These are phyloP conservation scores for Natator depressus DNA, from an alignment of 2,113 vertebrate species.

Conservation along the genomic window DNA sequence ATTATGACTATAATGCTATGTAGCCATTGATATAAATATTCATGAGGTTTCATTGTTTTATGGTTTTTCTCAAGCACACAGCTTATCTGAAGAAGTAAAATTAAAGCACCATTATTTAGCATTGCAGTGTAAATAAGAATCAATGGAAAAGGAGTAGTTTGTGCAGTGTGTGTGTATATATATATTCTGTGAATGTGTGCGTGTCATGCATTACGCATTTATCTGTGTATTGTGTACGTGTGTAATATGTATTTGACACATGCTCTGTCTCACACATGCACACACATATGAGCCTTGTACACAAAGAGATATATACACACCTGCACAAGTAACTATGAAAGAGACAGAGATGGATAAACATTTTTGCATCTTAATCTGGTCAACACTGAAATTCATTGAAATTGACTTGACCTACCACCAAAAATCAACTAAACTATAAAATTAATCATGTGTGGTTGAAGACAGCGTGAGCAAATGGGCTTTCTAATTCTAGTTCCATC, in stretches of 20 bases:
- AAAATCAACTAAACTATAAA: slow-evolving; percentile 69
- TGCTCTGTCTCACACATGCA: not conserved
- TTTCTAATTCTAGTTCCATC: slow-evolving; percentile 46
- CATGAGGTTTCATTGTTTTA: slow-evolving; percentile 84
- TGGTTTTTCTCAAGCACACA: slow-evolving; percentile 75
- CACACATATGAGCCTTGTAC: rapidly evolving
- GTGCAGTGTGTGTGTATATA: not conserved
- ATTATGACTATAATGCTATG: slow-evolving; percentile 83
- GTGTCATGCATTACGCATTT: not conserved
- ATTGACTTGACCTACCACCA: slow-evolving; percentile 19
- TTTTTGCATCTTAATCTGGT: slow-evolving; percentile 32
- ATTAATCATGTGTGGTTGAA: slow-evolving; percentile 48
- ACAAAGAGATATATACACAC: not conserved
- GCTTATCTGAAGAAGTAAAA: slow-evolving; percentile 83
- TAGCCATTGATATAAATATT: slow-evolving; percentile 86
- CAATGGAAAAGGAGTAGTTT: slow-evolving; percentile 63
- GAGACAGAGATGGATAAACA: slow-evolving; percentile 21
- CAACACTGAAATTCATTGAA: slow-evolving; percentile 58
- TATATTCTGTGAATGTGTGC: not conserved
- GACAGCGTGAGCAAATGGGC: slow-evolving; percentile 50
- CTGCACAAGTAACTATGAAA: not conserved
- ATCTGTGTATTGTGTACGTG: not conserved
- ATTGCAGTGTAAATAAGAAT: slow-evolving; percentile 77
- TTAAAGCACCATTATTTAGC: slow-evolving; percentile 82
- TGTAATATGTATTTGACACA: not conserved